These are phyloP conservation scores for Melanogrammus aeglefinus DNA, from an alignment of 2,797 vertebrate genomes.

Conservation along the genomic window DNA sequence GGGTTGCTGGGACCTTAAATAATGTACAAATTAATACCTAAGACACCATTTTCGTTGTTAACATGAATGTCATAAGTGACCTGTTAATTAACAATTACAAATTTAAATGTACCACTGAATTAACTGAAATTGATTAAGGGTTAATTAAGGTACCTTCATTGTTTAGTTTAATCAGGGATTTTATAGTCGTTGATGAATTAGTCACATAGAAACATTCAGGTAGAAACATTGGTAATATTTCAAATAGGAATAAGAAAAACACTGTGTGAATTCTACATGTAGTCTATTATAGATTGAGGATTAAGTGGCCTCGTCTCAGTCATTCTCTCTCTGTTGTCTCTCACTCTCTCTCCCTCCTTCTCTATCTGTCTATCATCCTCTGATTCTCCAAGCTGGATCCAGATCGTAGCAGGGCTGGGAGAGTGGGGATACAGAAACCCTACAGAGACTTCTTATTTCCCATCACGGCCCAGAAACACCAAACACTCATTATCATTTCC, in stretches of 20 bases:
- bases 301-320: slow-evolving; percentile 27
- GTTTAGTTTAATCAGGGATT: too few relatives aligned
- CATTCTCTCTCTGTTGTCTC: slow-evolving; percentile 26
- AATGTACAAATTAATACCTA: too few relatives aligned
- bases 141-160: too few relatives aligned
- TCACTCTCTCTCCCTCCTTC: slow-evolving; percentile 58
- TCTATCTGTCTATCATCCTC: slow-evolving; percentile 64
- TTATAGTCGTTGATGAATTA: neutral
- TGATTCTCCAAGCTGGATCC: slow-evolving; percentile 68
- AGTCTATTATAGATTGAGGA: slow-evolving; percentile 15
- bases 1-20: too few relatives aligned
- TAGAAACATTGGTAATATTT: neutral
- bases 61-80: too few relatives aligned
- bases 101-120: too few relatives aligned
- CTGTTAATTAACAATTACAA: too few relatives aligned
- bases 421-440: slow-evolving; percentile 64
- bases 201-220: neutral
- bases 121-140: too few relatives aligned
- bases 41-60: too few relatives aligned
- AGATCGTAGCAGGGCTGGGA: slow-evolving; percentile 38
- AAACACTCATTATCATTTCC: slow-evolving; percentile 81
- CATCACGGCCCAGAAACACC: slow-evolving; percentile 80
- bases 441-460: slow-evolving; percentile 76
- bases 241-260: neutral
- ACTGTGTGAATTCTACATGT: too few relatives aligned